Conservation (phyloP, 2,113 vertebrate species). For the Malurus cyaneus region DNA sequence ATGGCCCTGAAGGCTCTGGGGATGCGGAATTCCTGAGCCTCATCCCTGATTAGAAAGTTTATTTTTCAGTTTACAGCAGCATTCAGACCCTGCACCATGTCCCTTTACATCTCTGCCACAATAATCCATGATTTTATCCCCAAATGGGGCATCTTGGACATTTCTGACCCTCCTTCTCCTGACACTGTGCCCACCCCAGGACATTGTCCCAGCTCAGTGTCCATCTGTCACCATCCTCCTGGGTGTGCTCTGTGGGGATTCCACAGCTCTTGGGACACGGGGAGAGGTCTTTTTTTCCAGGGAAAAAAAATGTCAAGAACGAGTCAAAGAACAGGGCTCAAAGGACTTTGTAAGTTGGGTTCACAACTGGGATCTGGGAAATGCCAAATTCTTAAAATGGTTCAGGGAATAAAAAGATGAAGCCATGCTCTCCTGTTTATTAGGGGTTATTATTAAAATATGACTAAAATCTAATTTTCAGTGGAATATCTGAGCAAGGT, state of each 20-base stretch:
- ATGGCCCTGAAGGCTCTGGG: no score
- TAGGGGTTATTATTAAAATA: neutral
- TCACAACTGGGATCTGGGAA: neutral
- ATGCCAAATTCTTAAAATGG: neutral
- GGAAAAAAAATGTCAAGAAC: neutral
- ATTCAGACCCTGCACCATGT: no score
- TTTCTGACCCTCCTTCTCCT: neutral
- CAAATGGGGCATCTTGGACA: neutral
- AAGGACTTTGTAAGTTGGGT: neutral
- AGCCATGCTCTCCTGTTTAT: neutral
- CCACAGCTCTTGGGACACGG: neutral
- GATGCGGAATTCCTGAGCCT: no score
- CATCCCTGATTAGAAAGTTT: no score
- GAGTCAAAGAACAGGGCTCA: neutral
- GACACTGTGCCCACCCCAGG: neutral
- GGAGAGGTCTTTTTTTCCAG: neutral
- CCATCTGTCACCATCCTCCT: neutral
- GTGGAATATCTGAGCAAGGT: neutral
- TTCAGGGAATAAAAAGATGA: neutral
- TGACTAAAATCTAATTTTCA: neutral
- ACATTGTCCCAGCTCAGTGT: neutral
- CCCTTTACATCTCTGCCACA: no score
- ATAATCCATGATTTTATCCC: no score
- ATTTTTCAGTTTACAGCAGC: no score
- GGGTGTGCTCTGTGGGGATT: neutral